Evolutionary conservation across 2,113 vertebrate genomes (phyloP).

Genomic region (Mustela nigripes): DNA sequence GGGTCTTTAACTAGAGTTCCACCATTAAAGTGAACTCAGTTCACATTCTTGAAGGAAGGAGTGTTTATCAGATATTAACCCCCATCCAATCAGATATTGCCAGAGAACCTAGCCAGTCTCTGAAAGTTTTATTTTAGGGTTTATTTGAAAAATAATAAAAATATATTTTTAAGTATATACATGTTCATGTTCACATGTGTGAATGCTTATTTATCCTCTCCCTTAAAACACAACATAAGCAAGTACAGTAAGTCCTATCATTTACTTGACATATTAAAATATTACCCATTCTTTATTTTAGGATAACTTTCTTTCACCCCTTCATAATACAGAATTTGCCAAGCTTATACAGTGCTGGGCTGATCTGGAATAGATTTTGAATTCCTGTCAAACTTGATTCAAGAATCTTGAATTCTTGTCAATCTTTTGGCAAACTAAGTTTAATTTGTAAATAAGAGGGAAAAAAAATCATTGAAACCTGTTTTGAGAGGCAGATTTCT

Average conservation of each 20-base stretch:
- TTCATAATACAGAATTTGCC: neutral
- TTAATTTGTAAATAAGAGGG: slow-evolving; percentile 38
- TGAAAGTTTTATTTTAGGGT: neutral
- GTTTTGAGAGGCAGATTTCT: slow-evolving; percentile 38
- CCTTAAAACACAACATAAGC: neutral
- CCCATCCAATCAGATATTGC: neutral
- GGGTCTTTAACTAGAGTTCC: neutral
- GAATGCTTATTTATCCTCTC: neutral
- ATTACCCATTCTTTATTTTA: neutral
- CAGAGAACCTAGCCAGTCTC: neutral
- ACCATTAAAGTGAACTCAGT: neutral
- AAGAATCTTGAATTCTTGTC: neutral
- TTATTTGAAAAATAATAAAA: neutral
- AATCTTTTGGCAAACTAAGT: slow-evolving; percentile 31
- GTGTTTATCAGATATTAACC: neutral
- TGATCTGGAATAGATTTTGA: neutral
- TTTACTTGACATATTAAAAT: slow-evolving; percentile 23
- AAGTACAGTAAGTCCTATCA: neutral
- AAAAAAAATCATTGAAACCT: neutral
- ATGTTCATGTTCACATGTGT: neutral
- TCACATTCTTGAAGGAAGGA: neutral
- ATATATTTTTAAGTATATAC: neutral
- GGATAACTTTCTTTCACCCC: neutral
- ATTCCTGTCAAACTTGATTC: neutral
- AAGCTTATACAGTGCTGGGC: neutral